Evolutionary conservation across 2,888 invertebrate genomes (phyloP), one percentile per base, ranked within the genome.

Genomic region (Luperina testacea): DNA sequence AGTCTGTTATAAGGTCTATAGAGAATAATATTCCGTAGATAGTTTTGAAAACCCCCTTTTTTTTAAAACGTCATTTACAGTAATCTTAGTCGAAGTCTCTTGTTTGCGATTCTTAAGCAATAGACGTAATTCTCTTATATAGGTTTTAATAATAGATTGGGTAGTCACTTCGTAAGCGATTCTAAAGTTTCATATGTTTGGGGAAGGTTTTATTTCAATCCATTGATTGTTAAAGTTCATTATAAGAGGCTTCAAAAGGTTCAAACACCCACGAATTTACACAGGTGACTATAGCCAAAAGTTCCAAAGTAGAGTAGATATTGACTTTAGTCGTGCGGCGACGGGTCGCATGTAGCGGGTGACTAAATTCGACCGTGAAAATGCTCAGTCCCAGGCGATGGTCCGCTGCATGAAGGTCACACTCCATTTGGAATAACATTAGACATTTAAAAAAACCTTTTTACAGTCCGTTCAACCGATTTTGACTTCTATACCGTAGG

Each of bases 361-460:
- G 51, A 20, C 17, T 7, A 51, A 51, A 51, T 15, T 51, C 20
- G 51, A 53, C 20, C 20, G 51, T 51, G 15, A 51, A 20, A 7
- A 53, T 53, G 51, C 20, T 20, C 51, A 53, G 51, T 53, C 51
- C 20, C 51, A 53, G 15, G 82, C 84, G 78, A 84, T 74, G 51
- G 24, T 32, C 57, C 45, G 57, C 71, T 57, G 57, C 57, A 45
- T 75, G 45, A 45, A 72, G 27, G 84, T 81, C n/a, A 5, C 38
- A 38, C 5, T 38, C 38, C 38, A 38, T 38, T 38, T 38, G 7
- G 6, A 38, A 38, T 38, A 38, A 38, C 6, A 38, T 38, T 38
- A 7, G 38, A 38, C 38, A 38, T 38, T 38, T 38, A 38, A 38
- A 38, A 6, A 38, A 38, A 38, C 38, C 38, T 6, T 6, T 38